Conservation (phyloP, 2,113 vertebrate genomes). For the Cavia aperea region DNA sequence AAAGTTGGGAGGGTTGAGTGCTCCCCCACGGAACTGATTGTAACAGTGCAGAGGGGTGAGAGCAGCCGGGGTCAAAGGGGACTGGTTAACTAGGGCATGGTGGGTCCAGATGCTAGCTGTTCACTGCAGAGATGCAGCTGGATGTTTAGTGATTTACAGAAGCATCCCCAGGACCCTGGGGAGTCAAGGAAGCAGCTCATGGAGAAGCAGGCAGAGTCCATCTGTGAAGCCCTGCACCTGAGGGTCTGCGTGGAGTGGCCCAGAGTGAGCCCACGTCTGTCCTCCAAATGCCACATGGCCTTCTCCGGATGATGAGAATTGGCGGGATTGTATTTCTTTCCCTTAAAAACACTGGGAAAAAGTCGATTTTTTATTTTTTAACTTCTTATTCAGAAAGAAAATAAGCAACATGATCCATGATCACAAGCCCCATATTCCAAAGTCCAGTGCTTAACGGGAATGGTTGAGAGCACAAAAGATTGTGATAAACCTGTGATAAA, state of each 20-base stretch:
- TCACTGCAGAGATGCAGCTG: not conserved
- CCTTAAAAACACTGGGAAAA: not conserved
- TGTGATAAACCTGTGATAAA: not conserved
- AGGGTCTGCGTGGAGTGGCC: accelerated
- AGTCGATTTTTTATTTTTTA: not conserved
- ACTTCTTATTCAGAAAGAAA: not conserved
- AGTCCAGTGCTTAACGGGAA: not conserved
- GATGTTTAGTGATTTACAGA: not conserved
- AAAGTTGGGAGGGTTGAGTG: not conserved
- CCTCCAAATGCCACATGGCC: accelerated
- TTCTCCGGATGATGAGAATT: not conserved
- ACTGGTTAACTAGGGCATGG: not conserved
- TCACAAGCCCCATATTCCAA: not conserved
- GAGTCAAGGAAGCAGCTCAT: not conserved
- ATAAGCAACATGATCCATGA: not conserved
- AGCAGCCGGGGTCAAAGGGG: not conserved
- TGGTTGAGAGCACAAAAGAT: not conserved
- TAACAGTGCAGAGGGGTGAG: not conserved
- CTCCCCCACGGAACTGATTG: not conserved
- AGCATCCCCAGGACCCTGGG: not conserved
- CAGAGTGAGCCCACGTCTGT: accelerated
- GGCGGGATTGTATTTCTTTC: not conserved
- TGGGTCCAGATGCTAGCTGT: not conserved
- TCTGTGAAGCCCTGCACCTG: not conserved
- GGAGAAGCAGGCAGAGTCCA: accelerated